Base-by-base conservation (phyloP, 2,797 vertebrate species). In the Buceros bicornis region DNA sequence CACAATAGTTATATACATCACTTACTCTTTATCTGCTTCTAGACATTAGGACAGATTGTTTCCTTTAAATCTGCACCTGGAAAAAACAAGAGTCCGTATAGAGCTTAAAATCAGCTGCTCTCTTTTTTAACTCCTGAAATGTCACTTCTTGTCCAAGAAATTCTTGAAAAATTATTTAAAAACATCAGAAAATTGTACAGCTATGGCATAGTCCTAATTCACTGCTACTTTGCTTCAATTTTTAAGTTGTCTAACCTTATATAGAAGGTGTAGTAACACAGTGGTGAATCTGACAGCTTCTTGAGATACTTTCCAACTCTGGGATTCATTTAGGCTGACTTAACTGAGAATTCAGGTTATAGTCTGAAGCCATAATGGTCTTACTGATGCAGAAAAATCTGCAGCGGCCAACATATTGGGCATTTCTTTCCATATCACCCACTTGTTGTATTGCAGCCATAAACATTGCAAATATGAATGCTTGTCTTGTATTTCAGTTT, bases 291-390 rank as follows among this genome's bases (percentile, higher is more conserved):
- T 58, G 11, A 37, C 5, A 5, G 37, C 71, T 92, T 90, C 35
- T 91, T 7, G 1, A 70, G 61, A 58, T 28, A 8, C 8, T 79
- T 91, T 58, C 13, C 43, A 47, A 89, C 47, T 65, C 26, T 40
- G 24, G 57, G 28, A 50, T 78, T 90, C 29, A 26, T 16, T 80
- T 72, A 62, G 48, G 31, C 69, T 78, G 64, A 51, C 66, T 79
- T 89, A 60, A 45, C 42, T 90, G 51, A 87, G 78, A 94, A 82
- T 80, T 92, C 35, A 77, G 58, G 54, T 90, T 91, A 16, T 25
- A 50, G 26, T 90, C 65, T 61, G 74, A 90, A 85, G 37, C 57
- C 14, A 6, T 92, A 85, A 51, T 35, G 11, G 40, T 54, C 29
- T 83, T 90, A 70, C 4, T 96, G 29, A 73, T 66, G 47, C 22